Conservation (phyloP, 2,888 invertebrate species). For the Luffia ferchaultella region DNA sequence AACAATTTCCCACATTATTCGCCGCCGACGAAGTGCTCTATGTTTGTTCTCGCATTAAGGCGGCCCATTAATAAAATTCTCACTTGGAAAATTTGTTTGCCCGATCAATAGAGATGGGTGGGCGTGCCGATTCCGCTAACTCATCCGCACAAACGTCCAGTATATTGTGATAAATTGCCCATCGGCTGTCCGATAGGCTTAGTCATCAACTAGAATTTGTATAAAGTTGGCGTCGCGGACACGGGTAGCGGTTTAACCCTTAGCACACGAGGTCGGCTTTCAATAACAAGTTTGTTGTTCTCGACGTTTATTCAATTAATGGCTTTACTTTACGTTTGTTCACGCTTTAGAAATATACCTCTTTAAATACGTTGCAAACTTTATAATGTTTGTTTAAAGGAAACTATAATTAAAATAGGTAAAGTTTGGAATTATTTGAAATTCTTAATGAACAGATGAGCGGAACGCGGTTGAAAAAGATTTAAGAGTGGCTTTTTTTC, state of each 20-base stretch:
- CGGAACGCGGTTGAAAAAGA: too few species aligned
- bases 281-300: slow-evolving; percentile 34
- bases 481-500: too few species aligned
- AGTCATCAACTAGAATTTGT: slow-evolving; percentile 45
- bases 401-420: too few species aligned
- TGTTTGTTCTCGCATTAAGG: background rate
- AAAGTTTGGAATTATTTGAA: too few species aligned
- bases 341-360: too few species aligned
- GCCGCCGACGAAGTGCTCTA: background rate
- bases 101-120: background rate
- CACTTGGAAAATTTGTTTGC: background rate
- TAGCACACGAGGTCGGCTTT: slow-evolving; percentile 22
- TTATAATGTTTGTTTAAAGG: too few species aligned
- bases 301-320: slow-evolving; percentile 11
- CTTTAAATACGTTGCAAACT: too few species aligned
- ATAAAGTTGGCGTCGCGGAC: slow-evolving; percentile 31
- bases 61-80: background rate
- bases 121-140: background rate
- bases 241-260: slow-evolving; percentile 28
- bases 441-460: too few species aligned
- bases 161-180: slow-evolving; percentile 42
- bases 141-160: slow-evolving; percentile 21
- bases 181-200: slow-evolving; percentile 16
- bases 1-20: background rate
- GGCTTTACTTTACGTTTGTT: background rate